Percentiles rank a stretch among this genome's conserved stretches.
phyloP scores from a whole-genome alignment of 2,888 invertebrate genomes.

The Arge pagana region DNA sequence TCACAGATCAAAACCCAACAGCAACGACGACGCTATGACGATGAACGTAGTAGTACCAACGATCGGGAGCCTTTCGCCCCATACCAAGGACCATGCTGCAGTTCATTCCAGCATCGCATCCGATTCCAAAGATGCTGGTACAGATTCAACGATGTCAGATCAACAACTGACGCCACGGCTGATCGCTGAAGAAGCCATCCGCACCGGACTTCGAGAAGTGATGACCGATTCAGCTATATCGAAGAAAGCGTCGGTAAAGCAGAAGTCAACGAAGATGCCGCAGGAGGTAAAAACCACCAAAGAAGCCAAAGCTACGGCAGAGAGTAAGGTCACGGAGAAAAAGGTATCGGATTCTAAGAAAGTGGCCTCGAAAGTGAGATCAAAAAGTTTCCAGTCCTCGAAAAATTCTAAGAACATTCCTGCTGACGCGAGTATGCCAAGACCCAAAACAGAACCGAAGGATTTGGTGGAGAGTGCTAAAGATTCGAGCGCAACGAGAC shows the following conservation, averaged over 20 bases:
- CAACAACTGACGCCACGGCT: conserved; percentile 3
- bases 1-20: conserved; percentile 30
- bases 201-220: conserved; percentile 12
- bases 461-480: not conserved
- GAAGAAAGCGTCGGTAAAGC: conserved; percentile 1
- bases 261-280: conserved; percentile 21
- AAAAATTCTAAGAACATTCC: no score
- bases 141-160: not conserved
- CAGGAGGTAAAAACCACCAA: conserved; percentile 15
- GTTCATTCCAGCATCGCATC: not conserved
- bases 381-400: no score
- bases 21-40: not conserved
- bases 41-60: not conserved
- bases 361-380: conserved; percentile 28
- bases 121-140: not conserved
- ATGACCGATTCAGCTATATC: not conserved
- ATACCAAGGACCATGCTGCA: not conserved
- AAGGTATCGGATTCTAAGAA: conserved; percentile 30
- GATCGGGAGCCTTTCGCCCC: not conserved
- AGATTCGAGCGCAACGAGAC: not conserved
- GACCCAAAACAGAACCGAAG: conserved; percentile 12
- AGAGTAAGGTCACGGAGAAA: conserved; percentile 14
- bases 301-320: conserved; percentile 6
- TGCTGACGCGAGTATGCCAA: not conserved
- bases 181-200: conserved; percentile 15